phyloP scores from a whole-genome alignment of 1,140 invertebrate species.

The Lucilia sericata region DNA sequence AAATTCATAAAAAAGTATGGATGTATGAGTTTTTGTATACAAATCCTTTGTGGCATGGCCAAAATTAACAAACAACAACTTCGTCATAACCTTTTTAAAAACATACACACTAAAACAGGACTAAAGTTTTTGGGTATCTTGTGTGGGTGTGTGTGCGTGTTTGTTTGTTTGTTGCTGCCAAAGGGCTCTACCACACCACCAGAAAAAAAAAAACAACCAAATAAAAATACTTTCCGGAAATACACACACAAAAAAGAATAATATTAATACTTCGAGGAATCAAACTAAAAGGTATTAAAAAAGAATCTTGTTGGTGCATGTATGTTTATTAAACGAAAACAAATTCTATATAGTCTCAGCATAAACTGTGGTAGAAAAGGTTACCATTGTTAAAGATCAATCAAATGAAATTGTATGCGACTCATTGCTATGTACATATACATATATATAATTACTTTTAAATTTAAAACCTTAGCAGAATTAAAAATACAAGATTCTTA shows the following conservation, averaged over 20 bases:
- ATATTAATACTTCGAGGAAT: neutral
- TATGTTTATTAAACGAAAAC: neutral
- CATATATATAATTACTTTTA: too few relatives aligned
- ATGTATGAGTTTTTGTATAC: slow-evolving; percentile 12
- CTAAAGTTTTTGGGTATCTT: neutral
- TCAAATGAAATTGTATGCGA: too few relatives aligned
- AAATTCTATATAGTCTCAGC: neutral
- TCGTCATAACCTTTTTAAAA: slow-evolving; percentile 36
- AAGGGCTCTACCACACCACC: too few relatives aligned
- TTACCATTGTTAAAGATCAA: too few relatives aligned
- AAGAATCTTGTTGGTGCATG: neutral
- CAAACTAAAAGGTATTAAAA: neutral
- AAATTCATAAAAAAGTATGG: neutral
- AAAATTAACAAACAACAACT: slow-evolving; percentile 40
- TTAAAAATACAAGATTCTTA: too few relatives aligned
- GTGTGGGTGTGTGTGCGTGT: too few relatives aligned
- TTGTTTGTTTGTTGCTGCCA: neutral
- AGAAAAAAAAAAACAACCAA: neutral
- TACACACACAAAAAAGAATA: neutral
- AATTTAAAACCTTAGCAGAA: too few relatives aligned
- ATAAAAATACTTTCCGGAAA: neutral
- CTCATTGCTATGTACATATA: too few relatives aligned
- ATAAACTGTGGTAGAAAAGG: neutral
- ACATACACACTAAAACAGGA: neutral
- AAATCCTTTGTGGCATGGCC: slow-evolving; percentile 40